Conservation (phyloP, 2,113 vertebrate genomes). For the Aplodontia rufa region DNA sequence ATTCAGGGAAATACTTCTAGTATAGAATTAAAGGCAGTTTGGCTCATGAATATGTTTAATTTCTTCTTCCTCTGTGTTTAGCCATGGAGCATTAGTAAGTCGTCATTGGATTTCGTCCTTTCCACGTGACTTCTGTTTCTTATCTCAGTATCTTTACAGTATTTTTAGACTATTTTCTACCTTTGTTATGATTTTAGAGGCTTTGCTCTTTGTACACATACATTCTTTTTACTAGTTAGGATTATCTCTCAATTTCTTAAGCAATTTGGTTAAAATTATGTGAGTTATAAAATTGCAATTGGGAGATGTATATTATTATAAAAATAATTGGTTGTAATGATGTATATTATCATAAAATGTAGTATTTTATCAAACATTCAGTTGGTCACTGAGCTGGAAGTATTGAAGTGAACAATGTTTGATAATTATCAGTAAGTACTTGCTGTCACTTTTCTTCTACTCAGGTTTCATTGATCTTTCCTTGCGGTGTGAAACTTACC, state of each 20-base stretch:
- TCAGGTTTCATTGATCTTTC: background rate
- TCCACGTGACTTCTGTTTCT: background rate
- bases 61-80: no score
- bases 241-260: no score
- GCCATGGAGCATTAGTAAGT: background rate
- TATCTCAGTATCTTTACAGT: background rate
- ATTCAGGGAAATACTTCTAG: background rate
- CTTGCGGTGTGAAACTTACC: background rate
- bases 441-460: background rate
- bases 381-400: background rate
- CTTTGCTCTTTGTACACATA: no score
- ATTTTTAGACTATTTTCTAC: background rate
- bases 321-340: background rate
- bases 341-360: background rate
- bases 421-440: background rate
- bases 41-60: no score
- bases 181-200: background rate
- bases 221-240: no score
- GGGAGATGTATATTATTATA: background rate
- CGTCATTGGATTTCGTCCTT: background rate
- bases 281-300: conserved; percentile 2
- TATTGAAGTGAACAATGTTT: background rate
- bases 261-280: no score
- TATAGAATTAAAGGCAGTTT: background rate
- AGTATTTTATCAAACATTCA: background rate